phyloP scores from a whole-genome alignment of 2,888 invertebrate genomes.

The Lycaena phlaeas region DNA sequence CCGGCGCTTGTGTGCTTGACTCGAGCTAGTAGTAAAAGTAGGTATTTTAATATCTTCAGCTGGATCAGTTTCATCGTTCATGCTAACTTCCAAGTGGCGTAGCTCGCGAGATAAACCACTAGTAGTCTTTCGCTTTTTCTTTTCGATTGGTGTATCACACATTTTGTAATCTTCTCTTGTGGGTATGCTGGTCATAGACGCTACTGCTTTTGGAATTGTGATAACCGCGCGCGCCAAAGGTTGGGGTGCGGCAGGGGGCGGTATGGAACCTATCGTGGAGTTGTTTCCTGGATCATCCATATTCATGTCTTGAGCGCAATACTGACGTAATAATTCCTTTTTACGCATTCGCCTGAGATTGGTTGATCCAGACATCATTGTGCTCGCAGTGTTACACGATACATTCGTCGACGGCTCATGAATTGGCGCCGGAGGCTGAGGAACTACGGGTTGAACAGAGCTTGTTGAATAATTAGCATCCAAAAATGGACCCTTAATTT shows the following conservation, averaged over 20 bases:
- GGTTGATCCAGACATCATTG: conserved; percentile 75
- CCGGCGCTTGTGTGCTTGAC: conserved; percentile 40
- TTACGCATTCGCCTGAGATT: conserved; percentile 90
- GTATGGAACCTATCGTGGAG: conserved; percentile 58
- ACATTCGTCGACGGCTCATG: conserved; percentile 48
- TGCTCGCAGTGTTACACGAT: conserved; percentile 51
- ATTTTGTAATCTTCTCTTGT: conserved; percentile 87
- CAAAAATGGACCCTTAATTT: conserved; percentile 90
- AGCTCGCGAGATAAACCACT: conserved; percentile 74
- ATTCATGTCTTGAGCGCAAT: conserved; percentile 88
- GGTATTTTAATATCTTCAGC: conserved; percentile 47
- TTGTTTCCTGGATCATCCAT: conserved; percentile 81
- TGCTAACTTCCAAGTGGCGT: conserved; percentile 74
- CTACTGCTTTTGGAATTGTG: conserved; percentile 90
- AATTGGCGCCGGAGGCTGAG: conserved; percentile 59
- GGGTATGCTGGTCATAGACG: conserved; percentile 90
- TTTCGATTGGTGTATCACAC: conserved; percentile 76
- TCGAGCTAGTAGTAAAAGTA: conserved; percentile 28
- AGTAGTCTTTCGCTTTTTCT: conserved; percentile 76
- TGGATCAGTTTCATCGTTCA: conserved; percentile 69
- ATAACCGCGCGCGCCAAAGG: conserved; percentile 80
- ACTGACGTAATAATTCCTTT: conserved; percentile 87
- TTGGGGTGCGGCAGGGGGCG: conserved; percentile 73
- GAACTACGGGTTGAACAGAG: conserved; percentile 71
- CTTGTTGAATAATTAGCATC: conserved; percentile 82